Percentiles rank a stretch among this genome's conserved stretches.
Evolutionary conservation across 2,888 invertebrate species (phyloP).

Genomic region (Masnerella sp.): DNA sequence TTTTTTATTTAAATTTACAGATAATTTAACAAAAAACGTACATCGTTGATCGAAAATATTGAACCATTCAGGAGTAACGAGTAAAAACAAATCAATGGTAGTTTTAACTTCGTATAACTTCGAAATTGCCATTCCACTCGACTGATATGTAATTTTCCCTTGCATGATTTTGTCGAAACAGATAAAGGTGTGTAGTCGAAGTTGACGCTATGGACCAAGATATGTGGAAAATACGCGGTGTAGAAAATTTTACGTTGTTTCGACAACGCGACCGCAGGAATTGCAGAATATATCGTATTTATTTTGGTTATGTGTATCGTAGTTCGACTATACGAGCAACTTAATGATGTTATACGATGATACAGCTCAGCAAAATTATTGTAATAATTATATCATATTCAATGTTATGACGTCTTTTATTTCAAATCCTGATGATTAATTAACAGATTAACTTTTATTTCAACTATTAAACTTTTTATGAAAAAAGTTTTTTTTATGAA

Average conservation of each 20-base stretch:
- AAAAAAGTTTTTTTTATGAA: no score
- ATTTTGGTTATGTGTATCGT: constrained; percentile 59
- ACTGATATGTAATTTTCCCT: constrained; percentile 46
- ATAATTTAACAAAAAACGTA: constrained; percentile 28
- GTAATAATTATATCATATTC: constrained; percentile 59
- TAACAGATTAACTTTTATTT: neutral
- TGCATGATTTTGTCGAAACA: constrained; percentile 36
- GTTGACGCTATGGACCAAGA: constrained; percentile 36
- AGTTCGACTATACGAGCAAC: constrained; percentile 57
- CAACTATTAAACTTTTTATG: neutral
- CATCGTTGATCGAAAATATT: constrained; percentile 30
- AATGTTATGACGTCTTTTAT: constrained; percentile 47
- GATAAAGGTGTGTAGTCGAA: constrained; percentile 28
- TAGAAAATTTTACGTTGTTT: constrained; percentile 22
- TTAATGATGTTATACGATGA: constrained; percentile 58
- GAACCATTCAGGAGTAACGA: constrained; percentile 18
- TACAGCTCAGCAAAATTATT: constrained; percentile 60
- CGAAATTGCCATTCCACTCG: constrained; percentile 44
- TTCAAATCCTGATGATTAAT: constrained; percentile 14
- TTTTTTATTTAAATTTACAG: constrained; percentile 47
- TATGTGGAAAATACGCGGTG: constrained; percentile 17
- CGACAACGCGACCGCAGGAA: constrained; percentile 14
- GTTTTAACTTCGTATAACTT: constrained; percentile 37
- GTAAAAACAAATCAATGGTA: constrained; percentile 19
- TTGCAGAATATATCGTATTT: constrained; percentile 54